phyloP scores from a whole-genome alignment of 1,140 invertebrate species.

The Eupristina koningsbergeri region DNA sequence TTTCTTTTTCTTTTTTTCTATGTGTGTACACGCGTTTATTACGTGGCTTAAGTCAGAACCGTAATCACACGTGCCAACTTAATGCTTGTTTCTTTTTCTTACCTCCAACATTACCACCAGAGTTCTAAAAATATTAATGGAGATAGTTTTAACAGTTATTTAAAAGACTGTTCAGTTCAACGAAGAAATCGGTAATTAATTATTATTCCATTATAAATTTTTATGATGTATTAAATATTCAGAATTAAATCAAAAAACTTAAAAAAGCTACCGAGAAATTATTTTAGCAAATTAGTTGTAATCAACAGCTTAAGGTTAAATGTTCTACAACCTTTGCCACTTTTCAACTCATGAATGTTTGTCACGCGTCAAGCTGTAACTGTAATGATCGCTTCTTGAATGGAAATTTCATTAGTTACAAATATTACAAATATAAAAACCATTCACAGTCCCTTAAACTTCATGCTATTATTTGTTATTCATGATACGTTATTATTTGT shows the following conservation, averaged over 20 bases:
- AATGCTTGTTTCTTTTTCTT: neutral
- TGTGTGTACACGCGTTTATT: constrained; percentile 6
- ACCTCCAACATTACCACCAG: neutral
- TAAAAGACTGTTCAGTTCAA: neutral
- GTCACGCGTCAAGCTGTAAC: neutral
- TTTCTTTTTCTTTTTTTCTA: too few species aligned
- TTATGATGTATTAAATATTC: neutral
- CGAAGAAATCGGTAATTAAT: neutral
- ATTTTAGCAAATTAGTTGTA: neutral
- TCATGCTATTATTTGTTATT: neutral
- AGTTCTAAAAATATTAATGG: too few species aligned
- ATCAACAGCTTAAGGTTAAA: neutral
- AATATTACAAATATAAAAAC: too few species aligned
- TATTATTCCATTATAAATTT: neutral
- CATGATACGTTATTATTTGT: too few species aligned
- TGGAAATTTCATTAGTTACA: neutral
- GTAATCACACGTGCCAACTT: neutral
- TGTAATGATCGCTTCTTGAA: neutral
- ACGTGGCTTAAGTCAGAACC: neutral
- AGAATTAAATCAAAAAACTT: neutral
- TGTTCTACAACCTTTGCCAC: neutral
- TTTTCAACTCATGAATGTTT: neutral
- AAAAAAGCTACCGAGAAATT: neutral
- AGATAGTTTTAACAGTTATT: neutral
- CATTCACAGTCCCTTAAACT: too few species aligned